These are phyloP conservation scores for Eupithecia subumbrata DNA, from an alignment of 2,888 invertebrate species.

Conservation along the genomic window DNA sequence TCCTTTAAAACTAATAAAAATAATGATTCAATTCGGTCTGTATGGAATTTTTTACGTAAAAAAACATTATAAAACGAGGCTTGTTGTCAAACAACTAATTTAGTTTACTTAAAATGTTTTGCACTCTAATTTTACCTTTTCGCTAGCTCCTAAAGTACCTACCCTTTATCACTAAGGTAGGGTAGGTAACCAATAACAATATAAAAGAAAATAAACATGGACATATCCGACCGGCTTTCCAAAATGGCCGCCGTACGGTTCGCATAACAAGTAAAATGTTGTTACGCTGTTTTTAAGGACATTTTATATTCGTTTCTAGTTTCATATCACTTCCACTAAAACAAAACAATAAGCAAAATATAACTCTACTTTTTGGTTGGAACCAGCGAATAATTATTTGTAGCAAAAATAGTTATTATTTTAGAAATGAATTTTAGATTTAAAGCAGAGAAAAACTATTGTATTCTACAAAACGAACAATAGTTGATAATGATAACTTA, in stretches of 20 bases:
- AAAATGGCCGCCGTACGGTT: slow-evolving; percentile 20
- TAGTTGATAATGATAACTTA: too few species aligned
- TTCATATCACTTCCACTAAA: background rate
- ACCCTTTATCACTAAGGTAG: slow-evolving; percentile 28
- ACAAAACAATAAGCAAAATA: background rate
- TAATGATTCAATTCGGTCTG: background rate
- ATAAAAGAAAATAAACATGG: slow-evolving; percentile 29
- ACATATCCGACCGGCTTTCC: slow-evolving; percentile 24
- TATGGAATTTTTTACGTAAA: background rate
- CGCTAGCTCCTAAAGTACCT: slow-evolving; percentile 20
- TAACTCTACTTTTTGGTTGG: background rate
- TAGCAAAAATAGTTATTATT: background rate
- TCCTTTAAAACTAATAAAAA: background rate
- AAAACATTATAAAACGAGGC: background rate
- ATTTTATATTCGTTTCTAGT: slow-evolving; percentile 1
- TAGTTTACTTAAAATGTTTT: slow-evolving; percentile 16
- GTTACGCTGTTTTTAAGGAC: background rate
- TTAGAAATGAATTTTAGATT: background rate
- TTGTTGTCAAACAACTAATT: slow-evolving; percentile 9
- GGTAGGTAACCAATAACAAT: slow-evolving; percentile 24
- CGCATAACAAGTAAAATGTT: slow-evolving; percentile 9
- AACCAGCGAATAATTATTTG: background rate
- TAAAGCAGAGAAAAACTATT: background rate
- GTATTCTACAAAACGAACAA: background rate
- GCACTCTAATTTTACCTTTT: slow-evolving; percentile 25